These are phyloP conservation scores for Acipenser oxyrinchus DNA, from an alignment of 2,797 vertebrate species.

Conservation along the genomic window DNA sequence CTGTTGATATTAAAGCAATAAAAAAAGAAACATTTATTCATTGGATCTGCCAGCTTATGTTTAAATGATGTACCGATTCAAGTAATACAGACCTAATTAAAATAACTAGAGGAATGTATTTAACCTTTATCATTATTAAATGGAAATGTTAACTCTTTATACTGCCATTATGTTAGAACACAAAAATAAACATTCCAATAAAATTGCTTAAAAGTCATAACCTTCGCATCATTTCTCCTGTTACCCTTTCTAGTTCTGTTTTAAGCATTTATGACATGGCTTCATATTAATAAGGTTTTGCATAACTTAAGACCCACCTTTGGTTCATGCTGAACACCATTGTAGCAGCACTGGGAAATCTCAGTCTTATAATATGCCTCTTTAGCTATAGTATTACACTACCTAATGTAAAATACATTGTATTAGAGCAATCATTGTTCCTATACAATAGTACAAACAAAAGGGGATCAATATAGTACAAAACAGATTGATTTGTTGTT, in stretches of 20 bases:
- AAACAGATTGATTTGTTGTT: no score
- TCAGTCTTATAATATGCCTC: no score
- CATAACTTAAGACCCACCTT: conserved; percentile 8
- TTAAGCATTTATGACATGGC: conserved; percentile 10
- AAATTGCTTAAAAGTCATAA: neutral
- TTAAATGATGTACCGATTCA: neutral
- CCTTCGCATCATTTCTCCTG: neutral
- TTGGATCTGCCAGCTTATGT: neutral
- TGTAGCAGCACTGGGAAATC: no score
- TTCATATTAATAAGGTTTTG: conserved; percentile 11
- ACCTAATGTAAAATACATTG: no score
- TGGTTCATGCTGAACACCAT: conserved; percentile 3
- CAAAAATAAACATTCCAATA: conserved; percentile 8
- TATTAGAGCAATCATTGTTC: no score
- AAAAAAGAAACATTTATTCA: conserved; percentile 8
- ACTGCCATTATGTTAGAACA: neutral
- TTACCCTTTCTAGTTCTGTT: neutral
- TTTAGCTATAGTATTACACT: no score
- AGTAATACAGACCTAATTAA: conserved; percentile 11
- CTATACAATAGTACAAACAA: no score
- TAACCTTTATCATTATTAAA: conserved; percentile 16
- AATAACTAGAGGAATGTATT: neutral
- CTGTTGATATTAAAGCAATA: conserved; percentile 9
- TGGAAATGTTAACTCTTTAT: conserved; percentile 12
- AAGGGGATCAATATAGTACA: no score